A percentile compares a stretch with the other conserved stretches of the same genome.
phyloP scores from a whole-genome alignment of 1,140 invertebrate genomes.

The Tetraneura akinire region DNA sequence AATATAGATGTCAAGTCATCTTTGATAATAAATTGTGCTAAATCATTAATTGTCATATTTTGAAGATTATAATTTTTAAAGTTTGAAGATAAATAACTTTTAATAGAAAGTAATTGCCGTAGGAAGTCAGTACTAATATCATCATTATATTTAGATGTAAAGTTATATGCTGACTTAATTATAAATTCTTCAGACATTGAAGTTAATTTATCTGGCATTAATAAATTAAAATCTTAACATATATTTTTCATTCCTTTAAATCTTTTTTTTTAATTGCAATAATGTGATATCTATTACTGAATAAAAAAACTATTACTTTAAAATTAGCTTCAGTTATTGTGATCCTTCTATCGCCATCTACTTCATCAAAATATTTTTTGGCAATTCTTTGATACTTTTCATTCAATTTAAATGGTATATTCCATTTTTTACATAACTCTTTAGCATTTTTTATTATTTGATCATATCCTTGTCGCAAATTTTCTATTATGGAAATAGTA shows the following conservation, averaged over 20 bases:
- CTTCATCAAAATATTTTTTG: background rate
- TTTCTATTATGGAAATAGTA: background rate
- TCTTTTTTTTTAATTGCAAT: background rate
- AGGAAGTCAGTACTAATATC: background rate
- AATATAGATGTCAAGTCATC: background rate
- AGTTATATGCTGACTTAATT: conserved; percentile 11
- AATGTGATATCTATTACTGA: background rate
- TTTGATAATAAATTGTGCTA: background rate
- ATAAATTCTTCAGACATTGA: background rate
- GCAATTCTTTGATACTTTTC: background rate
- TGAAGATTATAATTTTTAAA: no score
- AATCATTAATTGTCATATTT: background rate
- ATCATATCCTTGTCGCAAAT: background rate
- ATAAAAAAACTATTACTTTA: conserved; percentile 2
- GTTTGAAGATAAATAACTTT: background rate
- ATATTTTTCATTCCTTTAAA: conserved; percentile 20
- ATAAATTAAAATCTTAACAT: background rate
- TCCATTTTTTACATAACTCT: background rate
- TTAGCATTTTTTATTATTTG: background rate
- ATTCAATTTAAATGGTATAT: no score
- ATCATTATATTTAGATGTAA: background rate
- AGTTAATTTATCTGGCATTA: background rate
- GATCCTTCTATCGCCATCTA: background rate
- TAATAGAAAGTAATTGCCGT: background rate
- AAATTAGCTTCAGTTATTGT: conserved; percentile 20